phyloP scores from a whole-genome alignment of 2,888 invertebrate species.

The Aspidiotus destructor region DNA sequence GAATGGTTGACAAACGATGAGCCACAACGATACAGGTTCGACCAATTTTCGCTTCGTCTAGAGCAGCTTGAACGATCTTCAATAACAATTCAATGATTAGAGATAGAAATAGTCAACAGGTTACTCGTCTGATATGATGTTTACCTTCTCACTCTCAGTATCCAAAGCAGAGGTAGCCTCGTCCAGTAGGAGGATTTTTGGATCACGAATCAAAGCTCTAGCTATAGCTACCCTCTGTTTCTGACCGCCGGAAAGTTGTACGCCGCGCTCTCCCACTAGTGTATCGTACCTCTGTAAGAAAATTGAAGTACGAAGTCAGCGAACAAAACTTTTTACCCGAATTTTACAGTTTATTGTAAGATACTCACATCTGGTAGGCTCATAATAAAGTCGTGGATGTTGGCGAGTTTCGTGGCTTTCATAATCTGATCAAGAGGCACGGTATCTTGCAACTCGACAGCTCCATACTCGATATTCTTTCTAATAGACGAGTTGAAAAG shows the following conservation, averaged over 20 bases:
- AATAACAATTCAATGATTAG: slow-evolving; percentile 5
- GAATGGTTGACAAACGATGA: slow-evolving; percentile 72
- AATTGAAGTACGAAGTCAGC: background rate
- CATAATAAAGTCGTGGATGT: slow-evolving; percentile 47
- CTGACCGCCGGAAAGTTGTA: slow-evolving; percentile 70
- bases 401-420: slow-evolving; percentile 43
- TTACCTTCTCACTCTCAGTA: slow-evolving; percentile 68
- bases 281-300: slow-evolving; percentile 59
- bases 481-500: slow-evolving; percentile 35
- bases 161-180: slow-evolving; percentile 82
- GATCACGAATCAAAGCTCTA: slow-evolving; percentile 66
- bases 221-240: slow-evolving; percentile 81
- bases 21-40: slow-evolving; percentile 80
- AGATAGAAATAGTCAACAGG: background rate
- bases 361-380: slow-evolving; percentile 43
- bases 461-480: slow-evolving; percentile 46
- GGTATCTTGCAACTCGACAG: slow-evolving; percentile 36
- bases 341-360: background rate
- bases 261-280: slow-evolving; percentile 65
- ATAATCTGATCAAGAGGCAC: slow-evolving; percentile 48
- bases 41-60: slow-evolving; percentile 69
- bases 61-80: slow-evolving; percentile 71
- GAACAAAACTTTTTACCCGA: background rate
- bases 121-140: background rate
- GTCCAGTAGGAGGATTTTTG: slow-evolving; percentile 65